These are phyloP conservation scores for Python bivittatus DNA, from an alignment of 2,113 vertebrate species.

Conservation along the genomic window DNA sequence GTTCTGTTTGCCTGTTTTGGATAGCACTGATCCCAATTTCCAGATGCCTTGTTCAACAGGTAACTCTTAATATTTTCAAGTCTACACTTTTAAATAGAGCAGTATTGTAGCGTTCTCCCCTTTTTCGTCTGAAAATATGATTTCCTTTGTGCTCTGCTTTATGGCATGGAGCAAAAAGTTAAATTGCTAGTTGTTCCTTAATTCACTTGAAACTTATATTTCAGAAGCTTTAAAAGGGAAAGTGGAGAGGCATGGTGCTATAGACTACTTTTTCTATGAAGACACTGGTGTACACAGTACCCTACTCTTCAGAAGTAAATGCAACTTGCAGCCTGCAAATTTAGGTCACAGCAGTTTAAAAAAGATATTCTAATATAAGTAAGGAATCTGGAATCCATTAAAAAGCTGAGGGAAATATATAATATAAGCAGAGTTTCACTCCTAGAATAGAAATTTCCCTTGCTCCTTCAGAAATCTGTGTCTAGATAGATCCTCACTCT, in stretches of 20 bases:
- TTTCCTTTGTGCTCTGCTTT: conserved; percentile 50
- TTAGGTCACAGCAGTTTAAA: not conserved
- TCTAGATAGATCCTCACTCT: not conserved
- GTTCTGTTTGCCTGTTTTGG: conserved; percentile 93
- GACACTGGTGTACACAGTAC: not conserved
- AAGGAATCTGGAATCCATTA: not conserved
- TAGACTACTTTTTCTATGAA: not conserved
- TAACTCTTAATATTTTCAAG: conserved; percentile 82
- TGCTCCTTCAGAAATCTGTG: not conserved
- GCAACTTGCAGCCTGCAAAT: not conserved
- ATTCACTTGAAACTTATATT: not conserved
- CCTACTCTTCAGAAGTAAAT: not conserved
- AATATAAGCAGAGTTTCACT: not conserved
- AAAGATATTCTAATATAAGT: not conserved
- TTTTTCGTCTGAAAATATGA: conserved; percentile 60
- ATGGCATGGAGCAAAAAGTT: conserved; percentile 60
- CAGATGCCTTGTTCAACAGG: conserved; percentile 89
- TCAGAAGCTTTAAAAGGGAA: not conserved
- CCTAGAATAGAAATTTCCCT: not conserved
- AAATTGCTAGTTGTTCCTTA: conserved; percentile 26
- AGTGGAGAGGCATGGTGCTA: not conserved
- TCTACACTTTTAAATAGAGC: conserved; percentile 72
- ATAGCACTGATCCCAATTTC: conserved; percentile 91
- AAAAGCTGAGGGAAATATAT: not conserved
- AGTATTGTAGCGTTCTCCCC: conserved; percentile 64